Conservation (phyloP, 2,113 vertebrate species). For the Nesogale talazaci region DNA sequence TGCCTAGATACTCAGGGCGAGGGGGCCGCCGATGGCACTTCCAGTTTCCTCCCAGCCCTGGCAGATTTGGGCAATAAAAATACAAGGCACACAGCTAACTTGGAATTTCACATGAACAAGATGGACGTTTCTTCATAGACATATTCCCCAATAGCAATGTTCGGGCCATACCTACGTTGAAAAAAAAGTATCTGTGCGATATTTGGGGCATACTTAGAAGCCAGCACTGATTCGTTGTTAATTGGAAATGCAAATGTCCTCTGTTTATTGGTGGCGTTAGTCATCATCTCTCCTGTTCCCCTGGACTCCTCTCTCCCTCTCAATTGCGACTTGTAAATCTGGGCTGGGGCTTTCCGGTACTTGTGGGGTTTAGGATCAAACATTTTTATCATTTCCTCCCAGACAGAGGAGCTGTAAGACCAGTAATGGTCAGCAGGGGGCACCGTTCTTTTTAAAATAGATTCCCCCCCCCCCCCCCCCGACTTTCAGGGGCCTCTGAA, state of each 20-base stretch:
- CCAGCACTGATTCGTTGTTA: not conserved
- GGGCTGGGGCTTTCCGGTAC: conserved; percentile 5
- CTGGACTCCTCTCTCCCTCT: not conserved
- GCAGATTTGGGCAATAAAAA: conserved; percentile 53
- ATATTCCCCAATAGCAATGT: not conserved
- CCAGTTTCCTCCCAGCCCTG: not conserved
- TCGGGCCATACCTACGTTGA: not conserved
- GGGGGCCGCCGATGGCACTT: not conserved
- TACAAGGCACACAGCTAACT: conserved; percentile 1
- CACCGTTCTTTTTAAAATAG: conserved; percentile 71
- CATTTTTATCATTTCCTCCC: not conserved
- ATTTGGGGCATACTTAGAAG: not conserved
- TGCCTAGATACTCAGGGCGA: not conserved
- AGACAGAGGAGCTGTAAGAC: not conserved
- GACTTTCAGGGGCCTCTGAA: not conserved
- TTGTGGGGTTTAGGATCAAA: not conserved
- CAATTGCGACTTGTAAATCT: not conserved
- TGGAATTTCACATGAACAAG: conserved; percentile 52
- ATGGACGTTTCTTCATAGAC: not conserved
- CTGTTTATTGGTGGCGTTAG: conserved; percentile 36
- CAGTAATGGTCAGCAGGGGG: conserved; percentile 57
- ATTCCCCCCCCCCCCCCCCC: not conserved
- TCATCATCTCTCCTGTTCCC: conserved; percentile 20
- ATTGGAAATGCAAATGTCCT: conserved; percentile 54
- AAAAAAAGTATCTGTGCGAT: not conserved